These are phyloP conservation scores for Metridium senile DNA, from an alignment of 92 coral and sea anemone genomes.

Conservation along the genomic window DNA sequence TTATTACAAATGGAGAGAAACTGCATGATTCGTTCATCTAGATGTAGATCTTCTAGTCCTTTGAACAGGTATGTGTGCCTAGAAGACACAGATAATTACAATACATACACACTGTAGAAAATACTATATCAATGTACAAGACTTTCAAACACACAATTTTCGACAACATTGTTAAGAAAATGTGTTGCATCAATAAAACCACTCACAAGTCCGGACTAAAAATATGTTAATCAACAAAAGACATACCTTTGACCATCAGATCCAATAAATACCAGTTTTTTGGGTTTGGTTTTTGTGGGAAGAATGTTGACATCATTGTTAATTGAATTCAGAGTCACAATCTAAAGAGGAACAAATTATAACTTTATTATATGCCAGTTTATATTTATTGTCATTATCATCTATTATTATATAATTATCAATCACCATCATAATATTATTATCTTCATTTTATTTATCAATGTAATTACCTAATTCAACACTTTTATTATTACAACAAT, in stretches of 20 bases:
- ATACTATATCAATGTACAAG: no score
- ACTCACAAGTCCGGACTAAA: no score
- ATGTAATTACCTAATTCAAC: no score
- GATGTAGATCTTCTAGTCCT: slow-evolving; percentile 98
- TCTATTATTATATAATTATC: background rate
- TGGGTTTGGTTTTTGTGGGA: slow-evolving; percentile 97
- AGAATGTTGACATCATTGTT: slow-evolving; percentile 83
- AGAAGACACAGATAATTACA: slow-evolving; percentile 4
- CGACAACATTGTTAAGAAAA: no score
- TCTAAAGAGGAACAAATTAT: slow-evolving; percentile 32
- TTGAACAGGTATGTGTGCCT: slow-evolving; percentile 96
- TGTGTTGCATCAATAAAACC: no score
- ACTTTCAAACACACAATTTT: no score
- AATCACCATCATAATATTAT: no score
- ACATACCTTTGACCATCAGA: slow-evolving; percentile 94
- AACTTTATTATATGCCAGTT: background rate
- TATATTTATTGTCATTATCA: background rate
- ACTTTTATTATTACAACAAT: no score
- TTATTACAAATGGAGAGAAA: slow-evolving; percentile 95
- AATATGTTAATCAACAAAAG: background rate
- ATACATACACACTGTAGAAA: no score
- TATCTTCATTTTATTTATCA: no score
- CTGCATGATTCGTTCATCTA: slow-evolving; percentile 98
- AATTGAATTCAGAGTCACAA: slow-evolving; percentile 88
- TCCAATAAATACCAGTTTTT: slow-evolving; percentile 93